Evolutionary conservation across 2,888 invertebrate genomes (phyloP), one percentile per base, ranked within the genome.

Genomic region (Sphinx pinastri): DNA sequence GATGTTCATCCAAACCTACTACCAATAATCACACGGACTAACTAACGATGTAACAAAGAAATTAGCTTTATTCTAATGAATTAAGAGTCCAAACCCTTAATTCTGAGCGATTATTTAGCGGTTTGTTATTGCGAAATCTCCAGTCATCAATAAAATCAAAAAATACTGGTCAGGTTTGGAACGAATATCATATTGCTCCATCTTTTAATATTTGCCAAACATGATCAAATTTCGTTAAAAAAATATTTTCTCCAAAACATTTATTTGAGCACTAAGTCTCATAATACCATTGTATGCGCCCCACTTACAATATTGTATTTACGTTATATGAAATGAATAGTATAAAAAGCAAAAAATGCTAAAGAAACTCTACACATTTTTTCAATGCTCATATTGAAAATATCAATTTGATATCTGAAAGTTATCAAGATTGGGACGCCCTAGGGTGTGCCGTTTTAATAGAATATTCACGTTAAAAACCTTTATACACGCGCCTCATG

Each of bases 351-450:
- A 11, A 19, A 47, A 49, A 63, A 63, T 47, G 16, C 16, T n/a
- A 25, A 57, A 25, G 49, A 19, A 49, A 8, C 19, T 47, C 13
- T n/a, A n/a, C 63, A 47, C 16, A 63, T 63, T 49, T 63, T 63
- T 63, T 12, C 63, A 63, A 63, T 49, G 49, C 63, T 63, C 63
- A 60, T 63, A 63, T 63, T 63, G 63, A 63, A 60, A 63, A 63
- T 63, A 63, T 63, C 63, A 63, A 63, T 63, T 63, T 63, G 19
- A 63, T 63, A 63, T 63, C 63, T 49, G 63, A 63, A 63, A 63
- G 73, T 76, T 73, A 76, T 74, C 73, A 68, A 80, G 63, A 63
- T 63, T 49, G 49, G 49, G 49, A 63, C 63, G 63, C 49, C 63
- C 63, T 16, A 47, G 49, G 63, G 49, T 19, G 19, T 19, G 76